A percentile compares a stretch with the other conserved stretches of the same genome.
Evolutionary conservation across 37 sponge, comb jelly and placozoan species (phyloP).

Genomic region (Haliclona indistincta): DNA sequence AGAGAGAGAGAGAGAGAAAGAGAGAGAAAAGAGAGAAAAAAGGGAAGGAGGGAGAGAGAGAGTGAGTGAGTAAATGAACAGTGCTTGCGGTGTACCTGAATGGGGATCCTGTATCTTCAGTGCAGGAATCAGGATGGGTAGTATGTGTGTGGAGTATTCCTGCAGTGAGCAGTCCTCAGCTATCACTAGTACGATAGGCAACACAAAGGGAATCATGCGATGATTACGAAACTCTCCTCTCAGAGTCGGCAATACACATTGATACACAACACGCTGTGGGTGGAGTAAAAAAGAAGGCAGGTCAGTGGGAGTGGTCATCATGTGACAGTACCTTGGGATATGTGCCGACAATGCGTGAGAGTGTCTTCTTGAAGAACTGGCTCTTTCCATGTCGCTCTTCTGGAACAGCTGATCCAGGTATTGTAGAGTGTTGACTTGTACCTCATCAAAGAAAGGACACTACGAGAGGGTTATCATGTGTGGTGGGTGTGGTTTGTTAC

Average conservation of each 20-base stretch:
- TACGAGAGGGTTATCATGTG: not conserved
- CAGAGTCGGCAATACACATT: slow-evolving; percentile 69
- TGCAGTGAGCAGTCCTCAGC: slow-evolving; percentile 73
- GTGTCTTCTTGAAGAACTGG: slow-evolving; percentile 82
- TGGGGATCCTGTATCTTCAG: slow-evolving; percentile 74
- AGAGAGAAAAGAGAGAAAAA: not conserved
- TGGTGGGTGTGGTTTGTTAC: slow-evolving; percentile 21
- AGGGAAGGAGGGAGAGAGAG: slow-evolving; percentile 12
- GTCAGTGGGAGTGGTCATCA: not conserved
- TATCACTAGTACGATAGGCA: slow-evolving; percentile 70
- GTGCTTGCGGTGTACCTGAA: slow-evolving; percentile 55
- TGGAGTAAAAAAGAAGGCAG: not conserved
- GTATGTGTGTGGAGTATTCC: slow-evolving; percentile 58
- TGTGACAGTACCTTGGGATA: slow-evolving; percentile 61
- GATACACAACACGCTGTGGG: slow-evolving; percentile 59
- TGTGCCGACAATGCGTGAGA: slow-evolving; percentile 52
- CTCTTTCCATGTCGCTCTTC: slow-evolving; percentile 79
- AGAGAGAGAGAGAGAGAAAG: not conserved
- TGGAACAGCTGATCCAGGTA: slow-evolving; percentile 79
- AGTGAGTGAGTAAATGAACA: not conserved
- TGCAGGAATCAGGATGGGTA: slow-evolving; percentile 64
- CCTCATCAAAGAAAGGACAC: slow-evolving; percentile 75
- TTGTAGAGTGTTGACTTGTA: slow-evolving; percentile 39
- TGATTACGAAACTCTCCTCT: slow-evolving; percentile 65
- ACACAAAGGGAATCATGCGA: slow-evolving; percentile 87